Evolutionary conservation across 2,113 vertebrate species (phyloP), one percentile per base, ranked within the genome.

Genomic region (Illadopsis cleaveri): DNA sequence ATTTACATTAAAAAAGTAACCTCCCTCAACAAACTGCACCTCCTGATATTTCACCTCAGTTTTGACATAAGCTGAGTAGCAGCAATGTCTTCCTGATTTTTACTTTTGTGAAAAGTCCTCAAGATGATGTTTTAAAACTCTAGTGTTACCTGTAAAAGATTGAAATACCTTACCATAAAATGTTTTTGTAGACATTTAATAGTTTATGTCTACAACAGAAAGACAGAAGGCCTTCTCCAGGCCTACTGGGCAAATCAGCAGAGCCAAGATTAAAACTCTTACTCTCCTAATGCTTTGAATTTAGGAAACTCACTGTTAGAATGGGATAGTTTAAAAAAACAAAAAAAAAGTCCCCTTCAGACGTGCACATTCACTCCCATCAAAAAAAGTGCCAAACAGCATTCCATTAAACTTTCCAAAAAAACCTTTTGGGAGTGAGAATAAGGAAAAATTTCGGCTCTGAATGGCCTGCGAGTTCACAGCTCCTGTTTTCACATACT

Each of bases 401-500:
- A 84, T 92, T 96, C 76, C 82, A 75, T 21, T 40, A 57, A 81
- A 61, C 76, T 83, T 70, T 61, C 38, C 6, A 68, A 89, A 94
- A 92, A 92, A 77, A 11, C 53, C 62, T 73, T 86, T 7, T 93
- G 90, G 90, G 88, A 86, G 48, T 35, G 60, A 81, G 56, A 93
- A 72, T 83, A 90, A 28, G 68, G 71, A 89, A 96, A 87, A 89
- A 84, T 5, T 42, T 90, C 79, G 83, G 47, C 79, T 88, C 56
- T 35, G 82, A 91, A 75, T 37, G 40, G 85, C 69, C 76, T 75
- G 64, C 65, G 44, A 96, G 87, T 94, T 95, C 73, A 12, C 88
- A 94, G 92, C 96, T 96, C 90, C 93, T 76, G 93, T 96, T 96
- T 95, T 78, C 85, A 95, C 68, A 73, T 62, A 54, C 56, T 93